phyloP scores from a whole-genome alignment of 2,797 vertebrate species.

The Phrynocephalus vlangalii region DNA sequence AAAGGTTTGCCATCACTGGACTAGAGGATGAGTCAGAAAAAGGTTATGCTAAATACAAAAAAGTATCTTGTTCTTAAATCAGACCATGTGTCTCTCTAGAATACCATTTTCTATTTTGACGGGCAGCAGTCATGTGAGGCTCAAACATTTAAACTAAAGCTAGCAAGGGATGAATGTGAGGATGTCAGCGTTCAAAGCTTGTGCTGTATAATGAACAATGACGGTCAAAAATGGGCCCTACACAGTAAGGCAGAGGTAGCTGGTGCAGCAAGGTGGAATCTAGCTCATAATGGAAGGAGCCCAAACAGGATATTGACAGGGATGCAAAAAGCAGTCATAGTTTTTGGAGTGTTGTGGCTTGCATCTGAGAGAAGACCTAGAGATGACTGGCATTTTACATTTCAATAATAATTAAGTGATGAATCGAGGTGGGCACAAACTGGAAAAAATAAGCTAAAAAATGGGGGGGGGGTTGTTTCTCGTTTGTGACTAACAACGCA shows the following conservation, averaged over 20 bases:
- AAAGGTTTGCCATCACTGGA: too few species aligned
- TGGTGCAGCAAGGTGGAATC: too few species aligned
- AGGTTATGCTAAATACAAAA: background rate
- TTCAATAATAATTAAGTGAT: background rate
- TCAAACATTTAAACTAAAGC: background rate
- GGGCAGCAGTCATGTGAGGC: background rate
- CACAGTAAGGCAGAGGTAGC: background rate
- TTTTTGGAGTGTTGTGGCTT: background rate
- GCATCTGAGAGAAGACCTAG: background rate
- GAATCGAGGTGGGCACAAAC: background rate
- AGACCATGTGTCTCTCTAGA: background rate
- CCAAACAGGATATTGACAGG: background rate
- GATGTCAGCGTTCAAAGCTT: background rate
- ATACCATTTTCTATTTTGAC: background rate
- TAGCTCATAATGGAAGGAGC: background rate
- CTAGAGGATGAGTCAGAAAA: background rate
- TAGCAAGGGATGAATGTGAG: background rate
- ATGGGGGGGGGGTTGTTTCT: too few species aligned
- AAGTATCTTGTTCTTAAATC: background rate
- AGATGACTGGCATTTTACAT: background rate
- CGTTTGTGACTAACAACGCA: too few species aligned
- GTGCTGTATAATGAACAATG: background rate
- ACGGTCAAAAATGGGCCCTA: too few species aligned
- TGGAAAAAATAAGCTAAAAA: too few species aligned
- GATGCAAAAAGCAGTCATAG: background rate